Base-by-base conservation (phyloP, 1,140 invertebrate species). In the Musca vetustissima region DNA sequence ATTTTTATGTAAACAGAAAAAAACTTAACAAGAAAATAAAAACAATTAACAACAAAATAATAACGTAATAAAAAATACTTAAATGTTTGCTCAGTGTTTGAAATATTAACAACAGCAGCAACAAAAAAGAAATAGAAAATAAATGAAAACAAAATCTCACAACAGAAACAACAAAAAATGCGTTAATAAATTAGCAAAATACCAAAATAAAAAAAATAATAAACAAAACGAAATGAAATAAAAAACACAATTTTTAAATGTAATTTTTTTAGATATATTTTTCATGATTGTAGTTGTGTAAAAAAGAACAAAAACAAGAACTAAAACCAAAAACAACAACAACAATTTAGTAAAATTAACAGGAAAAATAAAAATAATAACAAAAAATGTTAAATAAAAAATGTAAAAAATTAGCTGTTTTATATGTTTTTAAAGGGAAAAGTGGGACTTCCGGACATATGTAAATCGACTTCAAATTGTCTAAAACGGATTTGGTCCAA, bases 191-290 rank as follows among this genome's bases (percentile, higher is more conserved):
- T 43, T 43, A 11, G 36, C 36, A 43, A 43, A n/a, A 43, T 43
- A 43, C 28, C 28, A 28, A 28, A 43, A 4, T 43, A 43, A 43
- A 3, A 43, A 43, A 43, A 43, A 43, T 43, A 43, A 6, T 8
- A 43, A 3, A 43, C 6, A 6, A 43, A 43, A 1, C 6, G 13
- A 43, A 43, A 43, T 11, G 11, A 43, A 28, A 28, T 28, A 43
- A 43, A 43, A 7, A 43, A 43, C 36, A 43, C 36, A 43, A 43
- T 43, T 43, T 43, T 43, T 43, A 43, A 43, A 43, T 43, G 36
- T 43, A 43, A 22, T 57, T 57, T 28, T 28, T 57, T 57, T 57
- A 25, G 24, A 57, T 57, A 24, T 57, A 43, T 57, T 57, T 32
- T 57, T 57, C 52, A 55, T 22, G 21, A 55, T 22, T 22, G 52